These are phyloP conservation scores for Aviceda subcristata DNA, from an alignment of 2,113 vertebrate species.

Conservation along the genomic window DNA sequence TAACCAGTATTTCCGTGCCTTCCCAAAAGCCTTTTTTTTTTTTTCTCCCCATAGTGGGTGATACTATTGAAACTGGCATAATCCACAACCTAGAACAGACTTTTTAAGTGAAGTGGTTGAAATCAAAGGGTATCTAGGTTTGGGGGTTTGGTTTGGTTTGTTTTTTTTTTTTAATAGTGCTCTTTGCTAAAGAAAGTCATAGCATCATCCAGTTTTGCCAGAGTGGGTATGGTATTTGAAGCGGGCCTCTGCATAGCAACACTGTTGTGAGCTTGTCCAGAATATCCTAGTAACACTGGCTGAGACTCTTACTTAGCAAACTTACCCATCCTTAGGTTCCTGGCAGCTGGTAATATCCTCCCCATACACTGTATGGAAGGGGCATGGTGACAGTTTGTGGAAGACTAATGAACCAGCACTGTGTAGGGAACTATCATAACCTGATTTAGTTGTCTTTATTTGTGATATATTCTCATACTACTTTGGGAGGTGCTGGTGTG, in stretches of 20 bases:
- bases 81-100: not conserved
- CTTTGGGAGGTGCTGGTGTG: not conserved
- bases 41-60: rapidly evolving
- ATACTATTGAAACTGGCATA: not conserved
- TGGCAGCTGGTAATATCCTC: not conserved
- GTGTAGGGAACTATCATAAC: not conserved
- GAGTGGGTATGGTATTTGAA: not conserved
- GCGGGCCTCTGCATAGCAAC: not conserved
- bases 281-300: not conserved
- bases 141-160: not conserved
- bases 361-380: not conserved
- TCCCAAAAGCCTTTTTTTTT: not conserved
- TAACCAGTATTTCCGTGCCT: not conserved
- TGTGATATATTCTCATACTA: not conserved
- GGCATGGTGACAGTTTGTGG: not conserved
- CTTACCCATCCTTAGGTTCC: not conserved
- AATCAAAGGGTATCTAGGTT: not conserved
- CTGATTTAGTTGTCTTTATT: not conserved
- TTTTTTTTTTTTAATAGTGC: not conserved
- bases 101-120: not conserved
- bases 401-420: rapidly evolving
- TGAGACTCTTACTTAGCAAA: not conserved
- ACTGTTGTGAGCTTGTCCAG: not conserved
- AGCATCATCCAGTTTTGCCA: not conserved
- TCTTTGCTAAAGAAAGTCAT: not conserved